These are phyloP conservation scores for Spheniscus humboldti DNA, from an alignment of 2,797 vertebrate species.

Conservation along the genomic window DNA sequence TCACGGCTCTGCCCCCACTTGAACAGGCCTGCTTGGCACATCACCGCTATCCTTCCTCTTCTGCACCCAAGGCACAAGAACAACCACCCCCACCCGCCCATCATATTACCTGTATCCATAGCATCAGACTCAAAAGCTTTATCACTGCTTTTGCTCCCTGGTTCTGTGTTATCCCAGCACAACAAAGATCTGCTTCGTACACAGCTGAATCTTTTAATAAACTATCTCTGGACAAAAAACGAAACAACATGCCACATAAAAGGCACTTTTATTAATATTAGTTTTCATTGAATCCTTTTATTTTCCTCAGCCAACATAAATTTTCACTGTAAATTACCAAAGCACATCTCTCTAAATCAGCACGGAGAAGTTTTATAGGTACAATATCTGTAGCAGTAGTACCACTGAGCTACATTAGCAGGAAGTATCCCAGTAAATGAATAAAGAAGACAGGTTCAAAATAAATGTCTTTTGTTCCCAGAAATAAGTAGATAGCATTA, in stretches of 20 bases:
- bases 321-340: conserved; percentile 36
- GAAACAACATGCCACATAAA: background rate
- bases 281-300: background rate
- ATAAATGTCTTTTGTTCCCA: conserved; percentile 27
- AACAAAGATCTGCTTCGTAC: background rate
- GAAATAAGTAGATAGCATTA: conserved; percentile 10
- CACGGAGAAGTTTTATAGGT: conserved; percentile 1
- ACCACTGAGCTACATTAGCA: conserved; percentile 18
- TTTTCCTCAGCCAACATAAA: background rate
- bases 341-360: background rate
- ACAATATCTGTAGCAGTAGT: conserved; percentile 13
- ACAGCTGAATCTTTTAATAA: background rate
- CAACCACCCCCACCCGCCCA: no score
- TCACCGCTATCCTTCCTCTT: background rate
- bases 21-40: background rate
- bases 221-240: background rate
- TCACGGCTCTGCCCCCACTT: rapidly evolving
- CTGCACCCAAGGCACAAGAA: background rate
- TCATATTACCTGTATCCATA: background rate
- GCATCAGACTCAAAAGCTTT: background rate
- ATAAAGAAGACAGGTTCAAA: conserved; percentile 18
- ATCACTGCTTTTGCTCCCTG: background rate
- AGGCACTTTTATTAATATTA: conserved; percentile 13
- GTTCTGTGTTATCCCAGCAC: background rate
- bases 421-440: conserved; percentile 16